These are phyloP conservation scores for Papilio aristodemus DNA, from an alignment of 1,140 invertebrate species.

Conservation along the genomic window DNA sequence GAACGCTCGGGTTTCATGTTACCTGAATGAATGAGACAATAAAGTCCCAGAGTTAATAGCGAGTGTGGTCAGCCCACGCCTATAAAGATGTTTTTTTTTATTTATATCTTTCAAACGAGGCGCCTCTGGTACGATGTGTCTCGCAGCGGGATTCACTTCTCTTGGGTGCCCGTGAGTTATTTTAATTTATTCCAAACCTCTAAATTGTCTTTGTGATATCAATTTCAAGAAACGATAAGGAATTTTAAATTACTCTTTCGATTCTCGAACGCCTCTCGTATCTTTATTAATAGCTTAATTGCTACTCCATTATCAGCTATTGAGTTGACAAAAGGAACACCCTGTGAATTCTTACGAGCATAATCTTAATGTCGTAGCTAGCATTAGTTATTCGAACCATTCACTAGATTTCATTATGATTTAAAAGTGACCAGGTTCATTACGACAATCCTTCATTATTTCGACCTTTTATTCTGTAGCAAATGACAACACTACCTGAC, in stretches of 20 bases:
- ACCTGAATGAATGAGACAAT: constrained; percentile 67
- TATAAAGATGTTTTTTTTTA: constrained; percentile 61
- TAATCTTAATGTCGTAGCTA: background rate
- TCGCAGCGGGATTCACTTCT: constrained; percentile 58
- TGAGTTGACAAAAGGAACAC: background rate
- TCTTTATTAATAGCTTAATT: constrained; percentile 18
- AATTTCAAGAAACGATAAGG: constrained; percentile 14
- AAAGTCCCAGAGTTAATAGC: constrained; percentile 69
- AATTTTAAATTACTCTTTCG: constrained; percentile 15
- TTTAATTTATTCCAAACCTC: constrained; percentile 65
- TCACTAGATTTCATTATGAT: background rate
- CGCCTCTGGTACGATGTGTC: constrained; percentile 57
- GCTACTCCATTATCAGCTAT: constrained; percentile 2
- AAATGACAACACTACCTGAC: background rate
- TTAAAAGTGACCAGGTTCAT: background rate
- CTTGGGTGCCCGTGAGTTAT: constrained; percentile 49
- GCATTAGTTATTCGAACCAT: background rate
- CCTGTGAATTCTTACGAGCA: background rate
- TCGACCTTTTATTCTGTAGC: background rate
- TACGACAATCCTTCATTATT: background rate
- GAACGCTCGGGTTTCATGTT: constrained; percentile 51
- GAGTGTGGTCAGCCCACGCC: constrained; percentile 55
- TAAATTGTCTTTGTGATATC: constrained; percentile 47
- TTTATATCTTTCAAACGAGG: constrained; percentile 66
- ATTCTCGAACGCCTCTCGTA: background rate